Evolutionary conservation across 2,113 vertebrate species (phyloP).

Genomic region (Gymnarchus niloticus): DNA sequence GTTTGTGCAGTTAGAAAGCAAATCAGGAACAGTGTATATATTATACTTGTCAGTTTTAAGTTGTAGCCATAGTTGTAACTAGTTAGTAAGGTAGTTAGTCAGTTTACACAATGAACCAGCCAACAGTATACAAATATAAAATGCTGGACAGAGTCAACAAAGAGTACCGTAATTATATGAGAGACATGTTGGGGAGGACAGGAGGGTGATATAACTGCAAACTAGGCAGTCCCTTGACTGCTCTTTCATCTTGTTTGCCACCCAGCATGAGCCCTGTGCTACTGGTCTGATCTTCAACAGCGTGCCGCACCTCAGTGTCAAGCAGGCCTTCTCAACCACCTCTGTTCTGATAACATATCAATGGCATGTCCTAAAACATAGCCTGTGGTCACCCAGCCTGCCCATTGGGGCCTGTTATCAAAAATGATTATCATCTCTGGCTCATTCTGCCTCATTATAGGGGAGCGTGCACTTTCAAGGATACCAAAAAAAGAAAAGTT

Average conservation of each 20-base stretch:
- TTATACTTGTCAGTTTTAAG: no score
- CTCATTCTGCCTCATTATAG: constrained; percentile 66
- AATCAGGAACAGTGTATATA: no score
- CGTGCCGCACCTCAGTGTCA: constrained; percentile 40
- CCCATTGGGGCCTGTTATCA: constrained; percentile 55
- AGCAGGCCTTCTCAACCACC: constrained; percentile 45
- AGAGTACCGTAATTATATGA: not conserved
- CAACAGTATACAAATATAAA: no score
- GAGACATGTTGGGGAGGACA: not conserved
- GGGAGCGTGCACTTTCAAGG: constrained; percentile 57
- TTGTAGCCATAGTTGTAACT: no score
- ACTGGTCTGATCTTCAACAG: constrained; percentile 20
- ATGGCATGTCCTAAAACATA: constrained; percentile 38
- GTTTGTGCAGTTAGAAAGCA: no score
- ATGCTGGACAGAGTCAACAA: not conserved
- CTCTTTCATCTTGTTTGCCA: constrained; percentile 46
- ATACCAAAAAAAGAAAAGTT: constrained; percentile 29
- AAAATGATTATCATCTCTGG: constrained; percentile 50
- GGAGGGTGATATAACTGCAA: not conserved
- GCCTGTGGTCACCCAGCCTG: constrained; percentile 45
- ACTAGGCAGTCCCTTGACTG: not conserved
- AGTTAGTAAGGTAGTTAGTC: no score
- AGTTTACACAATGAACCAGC: no score
- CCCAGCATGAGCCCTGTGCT: constrained; percentile 19
- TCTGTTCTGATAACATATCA: constrained; percentile 49